These are phyloP conservation scores for Anabacerthia variegaticeps DNA, from an alignment of 2,797 vertebrate species.

Conservation along the genomic window DNA sequence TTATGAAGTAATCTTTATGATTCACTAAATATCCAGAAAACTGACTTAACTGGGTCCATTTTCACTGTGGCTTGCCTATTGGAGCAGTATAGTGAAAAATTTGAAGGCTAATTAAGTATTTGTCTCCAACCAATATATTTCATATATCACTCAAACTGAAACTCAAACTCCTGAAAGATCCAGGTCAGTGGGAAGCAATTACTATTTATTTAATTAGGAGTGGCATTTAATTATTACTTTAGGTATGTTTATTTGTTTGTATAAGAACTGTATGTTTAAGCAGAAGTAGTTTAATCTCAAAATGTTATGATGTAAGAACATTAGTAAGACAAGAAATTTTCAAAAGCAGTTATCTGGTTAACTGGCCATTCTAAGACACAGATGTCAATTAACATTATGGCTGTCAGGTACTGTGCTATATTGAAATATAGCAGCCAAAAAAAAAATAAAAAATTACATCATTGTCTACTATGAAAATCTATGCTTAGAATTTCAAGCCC, in stretches of 20 bases:
- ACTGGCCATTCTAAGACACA: not conserved
- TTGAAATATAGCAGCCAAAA: not conserved
- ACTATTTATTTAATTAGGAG: not conserved
- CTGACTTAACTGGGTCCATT: not conserved
- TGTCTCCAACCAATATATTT: not conserved
- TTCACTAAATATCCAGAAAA: not conserved
- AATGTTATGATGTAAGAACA: not conserved
- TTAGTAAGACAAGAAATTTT: not conserved
- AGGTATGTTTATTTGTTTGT: not conserved
- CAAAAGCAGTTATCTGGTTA: not conserved
- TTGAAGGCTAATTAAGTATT: not conserved
- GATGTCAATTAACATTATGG: not conserved
- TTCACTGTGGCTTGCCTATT: not conserved
- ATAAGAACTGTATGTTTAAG: not conserved
- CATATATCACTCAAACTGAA: not conserved
- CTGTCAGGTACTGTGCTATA: not conserved
- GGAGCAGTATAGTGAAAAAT: not conserved
- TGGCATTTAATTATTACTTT: not conserved
- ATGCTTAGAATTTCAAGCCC: not conserved
- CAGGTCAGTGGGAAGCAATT: not conserved
- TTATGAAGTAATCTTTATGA: not conserved
- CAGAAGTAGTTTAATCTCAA: not conserved
- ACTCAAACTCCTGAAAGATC: not conserved
- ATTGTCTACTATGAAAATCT: not conserved
- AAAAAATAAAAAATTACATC: not conserved